Percentiles rank a stretch among this genome's conserved stretches.
These are phyloP conservation scores for Cheilinus undulatus DNA, from an alignment of 2,113 vertebrate species.

Conservation along the genomic window DNA sequence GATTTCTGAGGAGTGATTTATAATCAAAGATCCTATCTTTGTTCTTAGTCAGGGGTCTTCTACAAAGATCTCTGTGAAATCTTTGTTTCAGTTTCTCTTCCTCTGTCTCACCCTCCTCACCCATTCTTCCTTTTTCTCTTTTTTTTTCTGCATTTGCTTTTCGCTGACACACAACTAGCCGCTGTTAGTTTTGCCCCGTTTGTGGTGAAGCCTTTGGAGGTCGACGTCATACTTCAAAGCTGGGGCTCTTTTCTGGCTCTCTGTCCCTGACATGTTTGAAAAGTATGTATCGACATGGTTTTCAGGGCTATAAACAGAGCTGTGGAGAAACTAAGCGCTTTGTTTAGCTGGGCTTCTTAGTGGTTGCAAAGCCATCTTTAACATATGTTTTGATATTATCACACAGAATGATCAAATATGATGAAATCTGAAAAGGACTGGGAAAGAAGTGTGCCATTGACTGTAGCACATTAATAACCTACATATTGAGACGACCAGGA, in stretches of 20 bases:
- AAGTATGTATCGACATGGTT: slow-evolving; percentile 79
- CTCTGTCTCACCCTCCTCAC: slow-evolving; percentile 8
- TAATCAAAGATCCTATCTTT: slow-evolving; percentile 50
- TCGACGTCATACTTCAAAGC: slow-evolving; percentile 81
- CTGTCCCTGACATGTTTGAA: slow-evolving; percentile 80
- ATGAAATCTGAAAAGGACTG: slow-evolving; percentile 6
- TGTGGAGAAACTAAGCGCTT: slow-evolving; percentile 53
- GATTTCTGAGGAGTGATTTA: slow-evolving; percentile 53
- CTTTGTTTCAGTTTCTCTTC: slow-evolving; percentile 27
- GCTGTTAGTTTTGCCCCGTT: slow-evolving; percentile 63
- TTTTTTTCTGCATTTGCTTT: slow-evolving; percentile 38
- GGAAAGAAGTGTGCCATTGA: slow-evolving; percentile 25
- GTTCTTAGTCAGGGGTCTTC: slow-evolving; percentile 53
- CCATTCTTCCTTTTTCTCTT: slow-evolving; percentile 33
- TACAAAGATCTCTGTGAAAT: slow-evolving; percentile 24
- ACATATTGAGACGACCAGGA: slow-evolving; percentile 8
- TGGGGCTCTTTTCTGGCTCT: slow-evolving; percentile 61
- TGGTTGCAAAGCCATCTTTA: slow-evolving; percentile 46
- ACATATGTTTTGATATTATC: slow-evolving; percentile 58
- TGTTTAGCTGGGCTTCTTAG: slow-evolving; percentile 64
- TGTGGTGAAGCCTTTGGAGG: slow-evolving; percentile 75
- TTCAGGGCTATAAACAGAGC: slow-evolving; percentile 73
- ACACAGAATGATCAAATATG: slow-evolving; percentile 32
- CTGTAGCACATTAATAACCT: not conserved
- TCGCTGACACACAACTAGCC: slow-evolving; percentile 74